A percentile compares a stretch with the other conserved stretches of the same genome.
Evolutionary conservation across 2,797 vertebrate genomes (phyloP).

Genomic region (Scleropages formosus): DNA sequence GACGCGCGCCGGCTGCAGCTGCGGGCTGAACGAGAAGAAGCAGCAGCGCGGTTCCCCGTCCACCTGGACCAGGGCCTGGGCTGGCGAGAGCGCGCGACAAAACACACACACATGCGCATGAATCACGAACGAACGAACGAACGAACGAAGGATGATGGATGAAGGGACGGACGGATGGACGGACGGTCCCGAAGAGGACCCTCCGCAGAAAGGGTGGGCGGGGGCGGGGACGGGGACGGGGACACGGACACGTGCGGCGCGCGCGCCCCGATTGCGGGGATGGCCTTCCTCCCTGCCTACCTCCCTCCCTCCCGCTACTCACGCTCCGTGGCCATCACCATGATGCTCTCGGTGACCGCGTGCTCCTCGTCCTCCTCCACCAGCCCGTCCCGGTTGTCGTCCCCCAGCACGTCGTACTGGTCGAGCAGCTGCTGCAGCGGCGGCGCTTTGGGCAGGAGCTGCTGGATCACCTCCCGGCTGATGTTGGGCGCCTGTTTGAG

Average conservation of each 20-base stretch:
- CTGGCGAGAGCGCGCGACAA: slow-evolving; percentile 61
- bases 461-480: slow-evolving; percentile 89
- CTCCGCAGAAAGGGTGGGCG: too few species aligned
- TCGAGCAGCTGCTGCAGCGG: slow-evolving; percentile 95
- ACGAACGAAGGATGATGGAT: too few species aligned
- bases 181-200: too few species aligned
- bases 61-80: slow-evolving; percentile 78
- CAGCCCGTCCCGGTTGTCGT: slow-evolving; percentile 84
- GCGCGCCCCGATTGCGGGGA: too few species aligned
- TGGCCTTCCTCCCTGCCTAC: too few species aligned
- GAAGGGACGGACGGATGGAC: too few species aligned
- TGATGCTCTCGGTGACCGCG: slow-evolving; percentile 89
- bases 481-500: slow-evolving; percentile 97
- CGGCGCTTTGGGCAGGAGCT: slow-evolving; percentile 93
- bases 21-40: slow-evolving; percentile 90
- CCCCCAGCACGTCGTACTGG: slow-evolving; percentile 93
- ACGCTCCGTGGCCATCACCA: slow-evolving; percentile 94
- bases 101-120: too few species aligned
- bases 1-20: slow-evolving; percentile 86
- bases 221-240: too few species aligned
- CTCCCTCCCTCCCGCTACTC: slow-evolving; percentile 58
- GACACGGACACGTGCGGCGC: too few species aligned
- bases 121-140: background rate
- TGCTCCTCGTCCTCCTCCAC: slow-evolving; percentile 94
- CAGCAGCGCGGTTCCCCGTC: slow-evolving; percentile 90